Percentiles rank a stretch among this genome's conserved stretches.
phyloP scores from a whole-genome alignment of 2,113 vertebrate species.

The Odocoileus virginianus region DNA sequence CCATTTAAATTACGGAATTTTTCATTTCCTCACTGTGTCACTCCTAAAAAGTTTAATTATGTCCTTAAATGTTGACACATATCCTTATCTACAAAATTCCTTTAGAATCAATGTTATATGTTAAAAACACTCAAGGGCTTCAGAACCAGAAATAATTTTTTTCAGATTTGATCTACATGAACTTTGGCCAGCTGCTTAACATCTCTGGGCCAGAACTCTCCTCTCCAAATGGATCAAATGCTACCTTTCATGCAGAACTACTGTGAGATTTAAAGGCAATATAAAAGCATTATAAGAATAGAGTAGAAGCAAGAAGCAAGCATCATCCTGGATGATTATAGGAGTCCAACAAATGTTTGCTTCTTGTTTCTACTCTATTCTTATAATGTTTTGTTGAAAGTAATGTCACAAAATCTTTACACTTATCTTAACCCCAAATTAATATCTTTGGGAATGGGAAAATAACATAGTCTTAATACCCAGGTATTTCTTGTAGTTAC shows the following conservation, averaged over 20 bases:
- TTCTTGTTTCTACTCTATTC: not conserved
- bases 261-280: not conserved
- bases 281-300: not conserved
- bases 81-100: not conserved
- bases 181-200: not conserved
- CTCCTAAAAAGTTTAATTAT: not conserved
- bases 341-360: not conserved
- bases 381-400: not conserved
- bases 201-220: not conserved
- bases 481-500: not conserved
- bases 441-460: not conserved
- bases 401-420: not conserved
- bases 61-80: not conserved
- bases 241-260: not conserved
- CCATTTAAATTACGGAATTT: not conserved
- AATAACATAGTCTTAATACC: not conserved
- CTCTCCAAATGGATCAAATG: not conserved
- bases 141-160: not conserved
- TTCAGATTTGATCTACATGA: not conserved
- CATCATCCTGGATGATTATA: not conserved
- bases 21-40: not conserved
- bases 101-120: not conserved
- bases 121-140: not conserved
- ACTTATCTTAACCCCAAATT: not conserved
- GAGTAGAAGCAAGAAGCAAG: not conserved